Conservation (phyloP, 53 echinoderm and acorn worm genomes). For the Patiria pectinifera region DNA sequence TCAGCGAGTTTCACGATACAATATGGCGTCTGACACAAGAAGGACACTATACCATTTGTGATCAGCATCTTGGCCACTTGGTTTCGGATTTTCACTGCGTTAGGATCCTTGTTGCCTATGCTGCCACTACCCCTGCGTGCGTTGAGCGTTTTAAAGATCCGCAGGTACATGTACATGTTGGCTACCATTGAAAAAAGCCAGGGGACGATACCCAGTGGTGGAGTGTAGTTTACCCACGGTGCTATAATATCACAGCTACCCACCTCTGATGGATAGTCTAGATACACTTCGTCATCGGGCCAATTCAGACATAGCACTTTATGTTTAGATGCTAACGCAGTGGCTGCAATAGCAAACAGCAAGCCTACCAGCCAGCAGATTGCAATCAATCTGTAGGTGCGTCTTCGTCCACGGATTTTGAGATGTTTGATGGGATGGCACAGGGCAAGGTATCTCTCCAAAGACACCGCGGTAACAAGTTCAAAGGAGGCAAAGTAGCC, state of each 20-base stretch:
- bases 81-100: not conserved
- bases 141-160: conserved; percentile 6
- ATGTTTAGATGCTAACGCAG: too few relatives aligned
- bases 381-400: too few relatives aligned
- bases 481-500: conserved; percentile 54
- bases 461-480: conserved; percentile 59
- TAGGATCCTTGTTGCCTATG: not conserved
- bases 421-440: too few relatives aligned
- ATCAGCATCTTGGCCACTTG: too few relatives aligned
- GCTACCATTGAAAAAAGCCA: conserved; percentile 34
- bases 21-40: too few relatives aligned
- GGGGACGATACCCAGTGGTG: not conserved
- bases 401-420: too few relatives aligned
- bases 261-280: not conserved
- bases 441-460: conserved; percentile 51
- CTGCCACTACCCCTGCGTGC: not conserved
- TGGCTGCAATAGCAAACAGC: not conserved
- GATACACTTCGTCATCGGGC: not conserved
- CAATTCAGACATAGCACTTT: not conserved
- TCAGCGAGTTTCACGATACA: too few relatives aligned
- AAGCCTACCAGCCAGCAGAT: too few relatives aligned
- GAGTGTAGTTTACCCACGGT: not conserved
- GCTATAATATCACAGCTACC: not conserved
- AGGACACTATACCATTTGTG: too few relatives aligned
- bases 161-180: conserved; percentile 21